Evolutionary conservation across 2,888 invertebrate species (phyloP), one percentile per base, ranked within the genome.

Genomic region (Ennomos fuscantarius): DNA sequence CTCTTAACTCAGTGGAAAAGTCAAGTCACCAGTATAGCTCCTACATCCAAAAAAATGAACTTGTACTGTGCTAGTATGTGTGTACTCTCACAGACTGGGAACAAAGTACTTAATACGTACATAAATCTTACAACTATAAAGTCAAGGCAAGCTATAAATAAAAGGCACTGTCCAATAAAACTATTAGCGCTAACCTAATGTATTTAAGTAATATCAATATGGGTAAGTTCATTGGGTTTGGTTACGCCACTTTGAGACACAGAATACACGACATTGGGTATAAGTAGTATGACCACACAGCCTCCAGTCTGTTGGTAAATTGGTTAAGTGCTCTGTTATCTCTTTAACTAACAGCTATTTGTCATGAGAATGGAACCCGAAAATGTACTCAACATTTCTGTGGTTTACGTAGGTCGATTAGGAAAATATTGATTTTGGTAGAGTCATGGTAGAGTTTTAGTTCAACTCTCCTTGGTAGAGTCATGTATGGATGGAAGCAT

Each of bases 241-340:
- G 36, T 42, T 8, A 31, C 11, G 35, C 34, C 41, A 41, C 35
- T 24, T 40, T 10, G 13, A 8, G 24, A 34, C 50, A 41, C 24
- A 50, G 42, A 50, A 36, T 42, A 31, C 10, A 12, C 13, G 8
- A n/a, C 31, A 50, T 43, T 51, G 24, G 24, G 24, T 24, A 24
- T 24, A 24, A 24, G 8, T 10, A 8, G 40, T 15, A 42, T 51
- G 51, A 51, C 50, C 48, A 63, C 55, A 45, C 51, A 40, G 43
- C 40, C 48, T 41, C 41, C 24, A 6, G 6, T 24, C 24, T 51
- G 60, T 37, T 55, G 52, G 69, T 78, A 68, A 78, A 78, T 77
- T 80, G 73, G 72, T 73, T 77, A 78, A 79, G 72, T 74, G 73
- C 56, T 49, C 60, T 60, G 55, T 78, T 79, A 79, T 78, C 77